Conservation (phyloP, 2,113 vertebrate species). For the Cynopterus brachyotis region DNA sequence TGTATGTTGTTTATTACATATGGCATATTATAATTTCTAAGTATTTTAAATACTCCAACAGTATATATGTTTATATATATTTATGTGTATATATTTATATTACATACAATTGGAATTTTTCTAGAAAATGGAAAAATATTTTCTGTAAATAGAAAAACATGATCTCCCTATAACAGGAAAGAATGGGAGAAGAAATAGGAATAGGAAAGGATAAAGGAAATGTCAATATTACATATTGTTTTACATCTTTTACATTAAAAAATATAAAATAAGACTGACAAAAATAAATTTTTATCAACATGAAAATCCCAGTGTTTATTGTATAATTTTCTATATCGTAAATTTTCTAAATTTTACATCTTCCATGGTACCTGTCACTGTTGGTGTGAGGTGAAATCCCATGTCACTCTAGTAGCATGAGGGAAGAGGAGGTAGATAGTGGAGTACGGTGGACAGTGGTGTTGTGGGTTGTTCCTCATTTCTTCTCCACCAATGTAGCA, state of each 20-base stretch:
- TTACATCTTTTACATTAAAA: slow-evolving; percentile 2
- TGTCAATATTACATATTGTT: background rate
- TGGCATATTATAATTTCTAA: background rate
- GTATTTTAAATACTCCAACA: slow-evolving; percentile 2
- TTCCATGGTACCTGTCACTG: too few species aligned
- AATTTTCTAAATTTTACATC: background rate
- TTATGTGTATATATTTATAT: background rate
- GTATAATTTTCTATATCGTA: background rate
- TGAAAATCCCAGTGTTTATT: background rate
- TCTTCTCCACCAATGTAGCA: too few species aligned
- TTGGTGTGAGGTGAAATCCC: too few species aligned
- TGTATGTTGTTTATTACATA: background rate
- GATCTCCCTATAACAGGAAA: background rate
- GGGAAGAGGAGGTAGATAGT: too few species aligned
- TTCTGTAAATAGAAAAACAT: background rate
- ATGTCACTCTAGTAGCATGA: too few species aligned
- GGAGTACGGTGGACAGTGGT: too few species aligned
- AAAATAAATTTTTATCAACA: background rate
- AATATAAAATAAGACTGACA: background rate
- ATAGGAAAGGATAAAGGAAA: background rate
- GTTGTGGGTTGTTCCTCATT: too few species aligned
- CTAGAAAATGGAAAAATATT: background rate
- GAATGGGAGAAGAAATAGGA: background rate
- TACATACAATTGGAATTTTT: background rate
- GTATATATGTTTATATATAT: background rate